phyloP scores from a whole-genome alignment of 2,113 vertebrate species.

The Psettodes erumei region DNA sequence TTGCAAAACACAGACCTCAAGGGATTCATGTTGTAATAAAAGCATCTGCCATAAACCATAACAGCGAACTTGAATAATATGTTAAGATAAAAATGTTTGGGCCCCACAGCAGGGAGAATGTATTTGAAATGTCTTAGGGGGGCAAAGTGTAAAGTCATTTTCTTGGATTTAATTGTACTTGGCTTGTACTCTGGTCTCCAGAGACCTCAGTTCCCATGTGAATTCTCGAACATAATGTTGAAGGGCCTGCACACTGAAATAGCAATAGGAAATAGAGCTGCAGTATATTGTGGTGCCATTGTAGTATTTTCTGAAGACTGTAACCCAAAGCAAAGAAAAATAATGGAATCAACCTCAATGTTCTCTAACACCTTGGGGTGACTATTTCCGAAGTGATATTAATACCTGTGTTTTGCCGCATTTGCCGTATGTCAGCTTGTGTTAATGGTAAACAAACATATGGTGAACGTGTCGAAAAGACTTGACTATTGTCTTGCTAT shows the following conservation, averaged over 20 bases:
- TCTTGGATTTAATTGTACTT: constrained; percentile 58
- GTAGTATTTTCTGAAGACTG: constrained; percentile 8
- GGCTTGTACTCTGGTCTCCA: constrained; percentile 47
- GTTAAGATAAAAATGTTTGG: constrained; percentile 61
- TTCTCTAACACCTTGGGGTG: constrained; percentile 27
- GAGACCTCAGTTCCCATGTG: constrained; percentile 48
- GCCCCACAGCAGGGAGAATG: constrained; percentile 28
- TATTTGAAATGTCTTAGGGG: constrained; percentile 46
- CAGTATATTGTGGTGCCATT: background rate
- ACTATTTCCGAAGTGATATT: constrained; percentile 31
- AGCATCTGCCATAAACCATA: constrained; percentile 40
- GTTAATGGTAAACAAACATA: constrained; percentile 41
- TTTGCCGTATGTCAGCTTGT: constrained; percentile 14
- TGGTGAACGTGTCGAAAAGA: constrained; percentile 21
- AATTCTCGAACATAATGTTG: constrained; percentile 42
- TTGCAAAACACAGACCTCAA: constrained; percentile 49
- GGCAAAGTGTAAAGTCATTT: constrained; percentile 53
- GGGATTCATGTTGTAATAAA: constrained; percentile 57
- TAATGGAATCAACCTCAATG: constrained; percentile 25
- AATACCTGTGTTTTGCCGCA: constrained; percentile 29
- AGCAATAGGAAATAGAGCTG: constrained; percentile 24
- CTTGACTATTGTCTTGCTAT: constrained; percentile 25
- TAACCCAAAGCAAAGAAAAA: constrained; percentile 17
- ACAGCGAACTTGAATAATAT: constrained; percentile 53
- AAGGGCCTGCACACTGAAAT: constrained; percentile 33